Evolutionary conservation across 2,888 invertebrate genomes (phyloP).

Genomic region (Zeuzera pyrina): DNA sequence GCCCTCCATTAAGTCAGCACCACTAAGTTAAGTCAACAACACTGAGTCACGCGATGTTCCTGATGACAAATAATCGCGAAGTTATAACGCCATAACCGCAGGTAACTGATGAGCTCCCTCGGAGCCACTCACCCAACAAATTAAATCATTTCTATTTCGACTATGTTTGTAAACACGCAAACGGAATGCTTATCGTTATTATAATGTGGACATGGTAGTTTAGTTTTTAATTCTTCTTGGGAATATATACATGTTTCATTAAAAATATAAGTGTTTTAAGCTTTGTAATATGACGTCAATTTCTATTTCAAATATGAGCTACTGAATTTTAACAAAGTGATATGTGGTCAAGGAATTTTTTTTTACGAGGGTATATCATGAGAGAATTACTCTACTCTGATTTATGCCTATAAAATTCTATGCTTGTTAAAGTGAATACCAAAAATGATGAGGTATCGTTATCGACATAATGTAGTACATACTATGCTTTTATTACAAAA

Average conservation of each 20-base stretch:
- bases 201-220: conserved; percentile 25
- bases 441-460: no score
- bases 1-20: conserved; percentile 65
- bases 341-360: no score
- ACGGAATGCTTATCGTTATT: conserved; percentile 31
- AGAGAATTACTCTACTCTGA: no score
- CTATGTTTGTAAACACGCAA: conserved; percentile 54
- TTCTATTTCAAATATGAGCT: no score
- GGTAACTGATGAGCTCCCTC: conserved; percentile 27
- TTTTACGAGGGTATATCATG: no score
- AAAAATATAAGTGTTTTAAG: no score
- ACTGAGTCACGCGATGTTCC: conserved; percentile 49
- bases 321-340: no score
- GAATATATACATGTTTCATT: conserved; percentile 1
- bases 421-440: no score
- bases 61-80: conserved; percentile 31
- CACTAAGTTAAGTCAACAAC: conserved; percentile 15
- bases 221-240: conserved; percentile 8
- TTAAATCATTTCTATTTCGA: conserved; percentile 65
- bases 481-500: no score
- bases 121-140: conserved; percentile 45
- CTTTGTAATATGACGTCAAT: no score
- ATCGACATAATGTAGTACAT: no score
- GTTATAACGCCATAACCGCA: conserved; percentile 12
- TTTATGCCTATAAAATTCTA: no score